phyloP scores from a whole-genome alignment of 2,888 invertebrate species.

The Melipona beecheii region DNA sequence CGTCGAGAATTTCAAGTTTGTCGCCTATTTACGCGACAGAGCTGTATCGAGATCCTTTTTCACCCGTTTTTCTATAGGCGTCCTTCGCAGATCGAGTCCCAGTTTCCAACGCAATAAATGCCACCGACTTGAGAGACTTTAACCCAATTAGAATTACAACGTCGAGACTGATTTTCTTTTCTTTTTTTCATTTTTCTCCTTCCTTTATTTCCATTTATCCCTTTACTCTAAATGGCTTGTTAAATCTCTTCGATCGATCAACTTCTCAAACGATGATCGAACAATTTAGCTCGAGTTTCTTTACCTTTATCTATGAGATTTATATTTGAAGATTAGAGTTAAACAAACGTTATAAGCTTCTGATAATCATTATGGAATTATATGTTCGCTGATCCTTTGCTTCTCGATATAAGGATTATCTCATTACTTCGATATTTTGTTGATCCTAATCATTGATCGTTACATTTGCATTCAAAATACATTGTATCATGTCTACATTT shows the following conservation, averaged over 20 bases:
- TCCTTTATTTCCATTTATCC: not conserved
- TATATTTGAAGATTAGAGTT: not conserved
- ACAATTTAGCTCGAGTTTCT: not conserved
- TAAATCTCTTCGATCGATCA: not conserved
- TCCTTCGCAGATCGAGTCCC: slow-evolving; percentile 50
- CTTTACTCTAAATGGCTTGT: not conserved
- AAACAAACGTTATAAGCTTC: not conserved
- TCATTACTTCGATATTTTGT: not conserved
- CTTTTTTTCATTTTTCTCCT: no score
- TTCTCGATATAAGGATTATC: not conserved
- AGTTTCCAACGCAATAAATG: slow-evolving; percentile 42
- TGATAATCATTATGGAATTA: not conserved
- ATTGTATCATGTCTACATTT: not conserved
- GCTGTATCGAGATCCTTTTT: slow-evolving; percentile 17
- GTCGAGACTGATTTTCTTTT: not conserved
- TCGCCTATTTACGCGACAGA: slow-evolving; percentile 26
- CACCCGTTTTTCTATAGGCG: slow-evolving; percentile 33
- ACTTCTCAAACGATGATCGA: not conserved
- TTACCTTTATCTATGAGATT: not conserved
- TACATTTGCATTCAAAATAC: not conserved
- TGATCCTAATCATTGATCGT: not conserved
- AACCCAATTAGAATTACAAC: slow-evolving; percentile 55
- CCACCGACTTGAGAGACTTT: slow-evolving; percentile 38
- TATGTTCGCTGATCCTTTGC: not conserved
- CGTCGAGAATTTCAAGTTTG: slow-evolving; percentile 9